Evolutionary conservation across 2,113 vertebrate species (phyloP), one percentile per base, ranked within the genome.

Genomic region (Cinclus mexicanus): DNA sequence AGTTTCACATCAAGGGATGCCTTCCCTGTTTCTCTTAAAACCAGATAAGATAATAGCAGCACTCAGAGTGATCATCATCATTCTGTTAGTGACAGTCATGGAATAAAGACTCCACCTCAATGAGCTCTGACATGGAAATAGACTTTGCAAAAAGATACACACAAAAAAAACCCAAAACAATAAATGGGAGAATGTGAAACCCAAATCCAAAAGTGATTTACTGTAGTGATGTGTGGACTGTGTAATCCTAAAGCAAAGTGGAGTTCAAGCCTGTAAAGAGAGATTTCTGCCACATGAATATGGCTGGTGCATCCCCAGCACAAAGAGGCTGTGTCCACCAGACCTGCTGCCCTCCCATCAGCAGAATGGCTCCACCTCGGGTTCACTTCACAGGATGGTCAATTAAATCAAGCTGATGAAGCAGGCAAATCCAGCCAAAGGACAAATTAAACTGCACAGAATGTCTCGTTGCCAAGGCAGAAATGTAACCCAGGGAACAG

Each of bases 331-430:
- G 29, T 50, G 10, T 46, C n/a, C 49, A 10, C 72, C 2, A 1
- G 4, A 17, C 53, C 15, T 2, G 2, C 39, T 67, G 56, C 56
- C 19, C 57, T 46, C 10, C 9, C 2, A 0, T 5, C 75, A 33
- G 61, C 10, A 14, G 81, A 65, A 63, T 2, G 17, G 39, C 82
- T 86, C 22, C 55, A 77, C 59, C 25, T 42, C 75, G 59, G 71
- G 14, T 16, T 86, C 71, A 42, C 6, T 53, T 26, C 63, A 52
- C 33, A 26, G 33, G 50, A 67, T n/a, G 60, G 60, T 37, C 79
- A 50, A 26, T 95, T 88, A 94, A 93, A 86, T 41, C 78, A 88
- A 80, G 64, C 82, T 85, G 82, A 60, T 67, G 78, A 88, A 90
- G 79, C 85, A 89, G 76, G 44, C 0, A 5, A 83, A 88, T n/a